Conservation (phyloP, 2,113 vertebrate species). For the Canis aureus region DNA sequence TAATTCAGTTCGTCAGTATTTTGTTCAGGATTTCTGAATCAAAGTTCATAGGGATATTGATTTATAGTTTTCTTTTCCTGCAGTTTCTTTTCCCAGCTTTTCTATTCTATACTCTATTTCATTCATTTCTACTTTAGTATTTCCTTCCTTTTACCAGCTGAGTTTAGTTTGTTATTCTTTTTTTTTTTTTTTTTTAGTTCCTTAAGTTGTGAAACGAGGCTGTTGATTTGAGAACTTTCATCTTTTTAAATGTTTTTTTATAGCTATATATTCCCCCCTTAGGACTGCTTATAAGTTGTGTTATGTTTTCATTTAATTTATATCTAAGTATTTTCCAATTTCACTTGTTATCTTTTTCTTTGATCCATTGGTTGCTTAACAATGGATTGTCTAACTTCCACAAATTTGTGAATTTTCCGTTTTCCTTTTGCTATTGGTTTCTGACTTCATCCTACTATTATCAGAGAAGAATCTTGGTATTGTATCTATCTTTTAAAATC, state of each 20-base stretch:
- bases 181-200: background rate
- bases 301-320: background rate
- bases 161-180: background rate
- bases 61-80: background rate
- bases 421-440: background rate
- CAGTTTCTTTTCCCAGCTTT: background rate
- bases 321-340: background rate
- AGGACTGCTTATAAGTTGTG: background rate
- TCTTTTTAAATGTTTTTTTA: background rate
- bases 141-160: background rate
- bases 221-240: background rate
- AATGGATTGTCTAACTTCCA: background rate
- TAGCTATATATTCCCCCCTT: background rate
- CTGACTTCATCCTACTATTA: background rate
- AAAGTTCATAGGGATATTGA: background rate
- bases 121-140: background rate
- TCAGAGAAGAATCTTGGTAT: background rate
- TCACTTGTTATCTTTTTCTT: background rate
- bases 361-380: background rate
- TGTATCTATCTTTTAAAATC: background rate
- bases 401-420: background rate
- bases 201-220: background rate
- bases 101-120: background rate
- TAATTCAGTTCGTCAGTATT: background rate
- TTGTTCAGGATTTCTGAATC: background rate